Evolutionary conservation across 2,888 invertebrate genomes (phyloP).

Genomic region (Zonitis immaculata): DNA sequence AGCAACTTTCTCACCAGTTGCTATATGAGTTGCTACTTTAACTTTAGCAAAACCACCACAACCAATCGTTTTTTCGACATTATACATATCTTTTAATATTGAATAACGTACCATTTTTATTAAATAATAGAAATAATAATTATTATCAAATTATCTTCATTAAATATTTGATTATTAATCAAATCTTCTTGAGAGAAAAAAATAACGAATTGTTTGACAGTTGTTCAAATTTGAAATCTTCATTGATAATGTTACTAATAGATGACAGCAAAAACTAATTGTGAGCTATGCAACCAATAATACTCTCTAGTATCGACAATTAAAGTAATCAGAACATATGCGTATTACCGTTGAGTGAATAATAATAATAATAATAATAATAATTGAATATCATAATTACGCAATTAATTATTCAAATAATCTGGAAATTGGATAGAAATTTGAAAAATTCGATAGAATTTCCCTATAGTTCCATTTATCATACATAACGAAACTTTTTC

Average conservation of each 20-base stretch:
- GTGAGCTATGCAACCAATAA: too few relatives aligned
- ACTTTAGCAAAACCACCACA: slow-evolving; percentile 80
- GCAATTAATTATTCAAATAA: too few relatives aligned
- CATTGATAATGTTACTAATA: neutral
- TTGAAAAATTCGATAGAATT: too few relatives aligned
- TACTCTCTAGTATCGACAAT: too few relatives aligned
- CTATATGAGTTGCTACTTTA: slow-evolving; percentile 68
- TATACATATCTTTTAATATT: slow-evolving; percentile 60
- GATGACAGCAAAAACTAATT: neutral
- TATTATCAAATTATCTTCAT: neutral
- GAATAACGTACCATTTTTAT: slow-evolving; percentile 51
- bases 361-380: too few relatives aligned
- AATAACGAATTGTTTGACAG: slow-evolving; percentile 14
- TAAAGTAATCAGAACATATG: too few relatives aligned
- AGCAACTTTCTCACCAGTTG: slow-evolving; percentile 78
- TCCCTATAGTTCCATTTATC: too few relatives aligned
- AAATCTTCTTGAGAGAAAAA: neutral
- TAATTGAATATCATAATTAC: too few relatives aligned
- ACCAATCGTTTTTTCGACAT: slow-evolving; percentile 66
- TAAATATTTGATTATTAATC: neutral
- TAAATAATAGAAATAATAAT: neutral
- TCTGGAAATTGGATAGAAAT: too few relatives aligned
- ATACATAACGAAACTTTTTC: too few relatives aligned
- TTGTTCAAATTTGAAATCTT: slow-evolving; percentile 14
- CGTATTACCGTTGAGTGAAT: too few relatives aligned